phyloP scores from a whole-genome alignment of 2,888 invertebrate genomes.

The Macaria notata region DNA sequence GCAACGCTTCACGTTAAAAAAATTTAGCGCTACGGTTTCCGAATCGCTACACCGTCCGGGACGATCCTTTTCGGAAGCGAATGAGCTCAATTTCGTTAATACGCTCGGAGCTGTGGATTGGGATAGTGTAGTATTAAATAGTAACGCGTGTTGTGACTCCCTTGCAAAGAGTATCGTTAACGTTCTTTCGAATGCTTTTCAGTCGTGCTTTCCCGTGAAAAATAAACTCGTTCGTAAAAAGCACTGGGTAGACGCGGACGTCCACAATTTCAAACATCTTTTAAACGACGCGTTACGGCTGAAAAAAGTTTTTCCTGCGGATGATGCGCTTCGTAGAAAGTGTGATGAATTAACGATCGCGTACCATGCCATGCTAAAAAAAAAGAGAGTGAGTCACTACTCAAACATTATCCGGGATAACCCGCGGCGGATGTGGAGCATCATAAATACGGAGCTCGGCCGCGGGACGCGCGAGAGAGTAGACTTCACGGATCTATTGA shows the following conservation, averaged over 20 bases:
- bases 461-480: no score
- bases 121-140: background rate
- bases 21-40: background rate
- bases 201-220: background rate
- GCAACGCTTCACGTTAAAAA: background rate
- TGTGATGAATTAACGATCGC: background rate
- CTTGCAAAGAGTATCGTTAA: background rate
- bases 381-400: slow-evolving; percentile 2
- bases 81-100: background rate
- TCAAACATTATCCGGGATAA: slow-evolving; percentile 1
- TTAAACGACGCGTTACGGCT: background rate
- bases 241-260: background rate
- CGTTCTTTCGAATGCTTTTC: background rate
- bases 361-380: slow-evolving; percentile 1
- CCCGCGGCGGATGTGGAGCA: slow-evolving; percentile 13
- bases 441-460: slow-evolving; percentile 13
- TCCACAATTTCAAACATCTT: background rate
- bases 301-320: background rate
- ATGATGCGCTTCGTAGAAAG: background rate
- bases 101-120: background rate
- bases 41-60: background rate
- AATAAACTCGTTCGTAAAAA: background rate
- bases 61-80: background rate
- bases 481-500: no score
- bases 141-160: background rate